These are phyloP conservation scores for Crocodylus rhombifer DNA, from an alignment of 2,797 vertebrate genomes.

Conservation along the genomic window DNA sequence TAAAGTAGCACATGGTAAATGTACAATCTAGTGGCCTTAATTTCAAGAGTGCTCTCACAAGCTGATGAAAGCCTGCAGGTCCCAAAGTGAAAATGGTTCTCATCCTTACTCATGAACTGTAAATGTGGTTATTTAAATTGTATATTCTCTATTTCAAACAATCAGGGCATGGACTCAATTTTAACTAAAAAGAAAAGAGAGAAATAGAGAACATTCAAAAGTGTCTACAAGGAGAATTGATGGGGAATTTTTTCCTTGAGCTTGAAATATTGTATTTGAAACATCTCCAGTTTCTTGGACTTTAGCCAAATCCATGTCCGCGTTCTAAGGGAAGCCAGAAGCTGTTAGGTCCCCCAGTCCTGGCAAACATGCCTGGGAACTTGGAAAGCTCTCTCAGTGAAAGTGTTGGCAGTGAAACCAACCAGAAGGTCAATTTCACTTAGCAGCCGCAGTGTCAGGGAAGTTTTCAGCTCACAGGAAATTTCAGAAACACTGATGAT, in stretches of 20 bases:
- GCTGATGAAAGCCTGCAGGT: background rate
- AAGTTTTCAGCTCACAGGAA: background rate
- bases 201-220: background rate
- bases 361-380: background rate
- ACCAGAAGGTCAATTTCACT: background rate
- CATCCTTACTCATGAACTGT: background rate
- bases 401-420: background rate
- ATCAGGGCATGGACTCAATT: background rate
- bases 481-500: background rate
- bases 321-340: background rate
- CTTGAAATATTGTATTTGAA: background rate
- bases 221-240: background rate
- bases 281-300: background rate
- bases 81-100: background rate
- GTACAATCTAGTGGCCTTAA: background rate
- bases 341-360: background rate
- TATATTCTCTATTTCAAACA: background rate
- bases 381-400: background rate
- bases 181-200: background rate
- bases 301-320: background rate
- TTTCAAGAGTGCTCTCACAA: background rate
- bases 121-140: background rate
- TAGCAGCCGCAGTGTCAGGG: background rate
- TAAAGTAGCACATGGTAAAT: background rate
- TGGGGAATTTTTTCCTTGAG: background rate